These are phyloP conservation scores for Caranx melampygus DNA, from an alignment of 2,113 vertebrate genomes.

Conservation along the genomic window DNA sequence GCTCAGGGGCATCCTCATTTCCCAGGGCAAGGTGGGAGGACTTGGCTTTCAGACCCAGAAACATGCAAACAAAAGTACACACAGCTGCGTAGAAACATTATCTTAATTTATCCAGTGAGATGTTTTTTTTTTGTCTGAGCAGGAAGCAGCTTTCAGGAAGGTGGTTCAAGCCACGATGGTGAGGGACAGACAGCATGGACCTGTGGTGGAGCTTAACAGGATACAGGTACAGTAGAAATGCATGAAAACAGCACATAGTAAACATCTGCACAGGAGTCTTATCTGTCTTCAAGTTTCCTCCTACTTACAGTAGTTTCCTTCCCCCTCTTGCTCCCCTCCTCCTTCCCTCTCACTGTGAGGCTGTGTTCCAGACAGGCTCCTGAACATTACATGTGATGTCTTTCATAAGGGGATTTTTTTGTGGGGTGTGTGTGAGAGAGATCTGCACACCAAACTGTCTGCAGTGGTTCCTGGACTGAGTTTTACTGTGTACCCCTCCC, in stretches of 20 bases:
- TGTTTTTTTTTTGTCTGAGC: conserved; percentile 17
- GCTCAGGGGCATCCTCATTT: conserved; percentile 95
- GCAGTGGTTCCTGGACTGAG: conserved; percentile 18
- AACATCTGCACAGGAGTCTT: not conserved
- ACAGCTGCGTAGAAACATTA: not conserved
- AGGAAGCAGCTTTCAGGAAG: conserved; percentile 99
- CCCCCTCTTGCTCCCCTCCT: not conserved
- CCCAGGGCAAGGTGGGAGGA: conserved; percentile 93
- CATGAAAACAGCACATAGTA: not conserved
- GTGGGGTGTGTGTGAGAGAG: conserved; percentile 41
- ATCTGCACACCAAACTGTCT: conserved; percentile 47
- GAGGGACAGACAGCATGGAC: conserved; percentile 95
- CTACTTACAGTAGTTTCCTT: not conserved
- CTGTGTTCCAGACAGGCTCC: conserved; percentile 37
- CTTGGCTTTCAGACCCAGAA: not conserved
- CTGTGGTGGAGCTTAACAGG: conserved; percentile 97
- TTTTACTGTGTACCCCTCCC: conserved; percentile 15
- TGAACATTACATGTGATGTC: conserved; percentile 69
- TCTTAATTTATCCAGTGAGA: not conserved
- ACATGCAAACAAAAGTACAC: not conserved
- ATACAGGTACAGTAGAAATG: conserved; percentile 88
- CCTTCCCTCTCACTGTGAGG: not conserved
- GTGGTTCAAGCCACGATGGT: conserved; percentile 99
- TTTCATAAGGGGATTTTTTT: conserved; percentile 66
- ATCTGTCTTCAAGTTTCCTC: not conserved